A percentile compares a stretch with the other conserved stretches of the same genome.
Conservation (phyloP, 1,140 invertebrate species). For the Lucilia cuprina region DNA sequence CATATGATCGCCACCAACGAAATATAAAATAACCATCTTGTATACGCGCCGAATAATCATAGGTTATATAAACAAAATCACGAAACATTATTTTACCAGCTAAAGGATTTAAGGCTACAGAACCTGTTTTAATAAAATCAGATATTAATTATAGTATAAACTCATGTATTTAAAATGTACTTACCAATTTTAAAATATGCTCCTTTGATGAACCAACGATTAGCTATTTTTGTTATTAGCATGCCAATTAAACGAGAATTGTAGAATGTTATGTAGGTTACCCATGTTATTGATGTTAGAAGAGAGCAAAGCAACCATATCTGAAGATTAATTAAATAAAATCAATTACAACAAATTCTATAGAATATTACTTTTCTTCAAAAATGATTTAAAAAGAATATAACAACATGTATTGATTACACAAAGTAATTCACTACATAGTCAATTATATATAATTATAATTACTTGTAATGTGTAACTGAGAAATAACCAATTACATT, state of each 20-base stretch:
- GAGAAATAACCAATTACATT: too few species aligned
- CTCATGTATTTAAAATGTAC: conserved; percentile 45
- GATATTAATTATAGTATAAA: conserved; percentile 11
- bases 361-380: too few species aligned
- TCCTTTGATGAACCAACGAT: conserved; percentile 83
- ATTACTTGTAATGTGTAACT: too few species aligned
- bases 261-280: conserved; percentile 94
- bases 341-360: too few species aligned
- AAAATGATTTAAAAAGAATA: too few species aligned
- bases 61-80: conserved; percentile 92
- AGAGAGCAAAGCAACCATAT: conserved; percentile 76
- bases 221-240: conserved; percentile 87
- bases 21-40: conserved; percentile 98
- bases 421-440: too few species aligned
- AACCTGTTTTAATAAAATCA: conserved; percentile 70
- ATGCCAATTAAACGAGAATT: conserved; percentile 91
- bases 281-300: conserved; percentile 79
- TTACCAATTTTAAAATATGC: conserved; percentile 92
- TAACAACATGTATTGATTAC: too few species aligned
- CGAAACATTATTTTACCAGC: conserved; percentile 99
- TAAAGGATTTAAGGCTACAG: conserved; percentile 91
- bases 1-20: conserved; percentile 94
- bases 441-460: too few species aligned
- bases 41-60: conserved; percentile 91
- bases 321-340: conserved; percentile 36